A percentile compares a stretch with the other conserved stretches of the same genome.
These are phyloP conservation scores for Eulithis testata DNA, from an alignment of 2,888 invertebrate genomes.

Conservation along the genomic window DNA sequence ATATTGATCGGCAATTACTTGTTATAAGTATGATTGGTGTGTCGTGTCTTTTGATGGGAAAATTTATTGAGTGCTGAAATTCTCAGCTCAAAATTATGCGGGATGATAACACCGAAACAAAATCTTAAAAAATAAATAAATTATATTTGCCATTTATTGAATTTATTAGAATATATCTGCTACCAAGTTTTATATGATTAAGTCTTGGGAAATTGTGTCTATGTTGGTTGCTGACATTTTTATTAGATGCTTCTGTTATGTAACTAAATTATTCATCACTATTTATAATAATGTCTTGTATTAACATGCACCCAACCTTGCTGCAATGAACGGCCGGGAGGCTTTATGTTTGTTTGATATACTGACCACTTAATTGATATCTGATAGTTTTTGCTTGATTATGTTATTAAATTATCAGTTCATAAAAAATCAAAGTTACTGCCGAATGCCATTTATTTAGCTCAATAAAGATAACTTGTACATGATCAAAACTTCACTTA, in stretches of 20 bases:
- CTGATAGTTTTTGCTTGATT: constrained; percentile 43
- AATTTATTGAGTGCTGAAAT: background rate
- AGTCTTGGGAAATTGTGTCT: too few relatives aligned
- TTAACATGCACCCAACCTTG: constrained; percentile 4
- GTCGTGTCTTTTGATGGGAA: constrained; percentile 22
- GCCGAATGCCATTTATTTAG: constrained; percentile 46
- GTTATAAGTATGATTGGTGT: constrained; percentile 28
- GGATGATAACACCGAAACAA: background rate
- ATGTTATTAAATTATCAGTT: constrained; percentile 55
- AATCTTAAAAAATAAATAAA: background rate
- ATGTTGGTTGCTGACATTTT: too few relatives aligned
- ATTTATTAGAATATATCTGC: too few relatives aligned
- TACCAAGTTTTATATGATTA: too few relatives aligned
- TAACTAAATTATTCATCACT: background rate
- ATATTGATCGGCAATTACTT: constrained; percentile 33
- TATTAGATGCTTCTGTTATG: background rate
- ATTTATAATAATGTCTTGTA: too few relatives aligned
- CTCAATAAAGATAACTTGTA: constrained; percentile 46
- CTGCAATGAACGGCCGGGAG: constrained; percentile 24
- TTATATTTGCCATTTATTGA: too few relatives aligned
- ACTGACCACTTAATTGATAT: constrained; percentile 30
- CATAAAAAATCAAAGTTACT: constrained; percentile 49
- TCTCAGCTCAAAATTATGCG: background rate
- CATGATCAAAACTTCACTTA: constrained; percentile 58
- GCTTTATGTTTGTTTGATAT: constrained; percentile 31